These are phyloP conservation scores for Temnothorax rugatulus DNA, from an alignment of 2,888 invertebrate genomes.

Conservation along the genomic window DNA sequence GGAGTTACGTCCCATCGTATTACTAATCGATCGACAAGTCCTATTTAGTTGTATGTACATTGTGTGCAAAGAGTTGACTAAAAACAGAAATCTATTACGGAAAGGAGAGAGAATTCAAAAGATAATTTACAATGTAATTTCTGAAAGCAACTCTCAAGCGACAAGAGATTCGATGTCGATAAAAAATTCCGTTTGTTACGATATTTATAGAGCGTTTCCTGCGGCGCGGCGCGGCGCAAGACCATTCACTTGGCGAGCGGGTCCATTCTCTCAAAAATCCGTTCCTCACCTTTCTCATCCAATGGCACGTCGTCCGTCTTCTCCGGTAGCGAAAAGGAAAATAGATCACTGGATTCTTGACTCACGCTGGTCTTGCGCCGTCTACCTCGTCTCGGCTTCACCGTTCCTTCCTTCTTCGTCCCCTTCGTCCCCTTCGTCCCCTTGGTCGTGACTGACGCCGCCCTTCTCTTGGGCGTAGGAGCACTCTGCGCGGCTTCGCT, in stretches of 20 bases:
- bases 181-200: neutral
- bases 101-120: neutral
- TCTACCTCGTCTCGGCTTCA: slow-evolving; percentile 67
- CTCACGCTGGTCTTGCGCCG: slow-evolving; percentile 67
- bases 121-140: neutral
- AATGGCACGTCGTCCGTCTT: slow-evolving; percentile 66
- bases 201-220: too few species aligned
- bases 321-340: slow-evolving; percentile 78
- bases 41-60: neutral
- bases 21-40: neutral
- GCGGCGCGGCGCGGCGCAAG: neutral
- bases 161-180: neutral
- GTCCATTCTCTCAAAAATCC: too few species aligned
- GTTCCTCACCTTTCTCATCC: slow-evolving; percentile 67
- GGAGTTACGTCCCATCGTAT: neutral
- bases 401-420: neutral
- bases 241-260: slow-evolving; percentile 15
- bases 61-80: neutral
- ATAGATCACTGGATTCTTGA: slow-evolving; percentile 67
- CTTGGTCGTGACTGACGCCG: slow-evolving; percentile 58
- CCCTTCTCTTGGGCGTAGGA: slow-evolving; percentile 71
- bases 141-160: neutral
- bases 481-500: slow-evolving; percentile 27
- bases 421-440: neutral
- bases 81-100: neutral